Evolutionary conservation across 2,797 vertebrate species (phyloP).

Genomic region (Thunnus albacares): DNA sequence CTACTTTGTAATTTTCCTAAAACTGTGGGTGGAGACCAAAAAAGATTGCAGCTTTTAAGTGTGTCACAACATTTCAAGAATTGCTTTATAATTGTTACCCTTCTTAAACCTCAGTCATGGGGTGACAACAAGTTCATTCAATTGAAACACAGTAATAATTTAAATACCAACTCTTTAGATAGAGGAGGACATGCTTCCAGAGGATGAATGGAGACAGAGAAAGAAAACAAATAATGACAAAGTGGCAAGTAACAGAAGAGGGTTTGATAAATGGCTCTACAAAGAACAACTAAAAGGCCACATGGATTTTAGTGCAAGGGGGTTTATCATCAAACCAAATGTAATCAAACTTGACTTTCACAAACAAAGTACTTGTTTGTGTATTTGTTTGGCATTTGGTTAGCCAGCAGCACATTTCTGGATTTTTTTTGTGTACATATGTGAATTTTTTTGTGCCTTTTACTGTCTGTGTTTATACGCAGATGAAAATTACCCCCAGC

Average conservation of each 20-base stretch:
- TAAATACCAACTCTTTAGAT: background rate
- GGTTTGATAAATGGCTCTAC: background rate
- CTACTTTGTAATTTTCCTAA: conserved; percentile 17
- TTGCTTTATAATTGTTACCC: background rate
- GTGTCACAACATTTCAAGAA: background rate
- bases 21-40: conserved; percentile 5
- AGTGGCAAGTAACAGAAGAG: background rate
- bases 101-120: background rate
- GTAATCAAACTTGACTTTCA: background rate
- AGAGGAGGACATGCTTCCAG: background rate
- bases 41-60: conserved; percentile 7
- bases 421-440: background rate
- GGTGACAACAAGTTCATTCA: background rate
- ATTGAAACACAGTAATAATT: background rate
- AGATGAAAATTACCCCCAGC: conserved; percentile 9
- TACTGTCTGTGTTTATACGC: background rate
- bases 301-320: background rate
- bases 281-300: background rate
- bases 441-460: conserved; percentile 1
- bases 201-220: too few species aligned
- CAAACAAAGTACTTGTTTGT: background rate
- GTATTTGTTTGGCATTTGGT: background rate
- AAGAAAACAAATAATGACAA: background rate
- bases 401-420: background rate
- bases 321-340: background rate